These are phyloP conservation scores for Xanthia icteritia DNA, from an alignment of 2,888 invertebrate species.

Conservation along the genomic window DNA sequence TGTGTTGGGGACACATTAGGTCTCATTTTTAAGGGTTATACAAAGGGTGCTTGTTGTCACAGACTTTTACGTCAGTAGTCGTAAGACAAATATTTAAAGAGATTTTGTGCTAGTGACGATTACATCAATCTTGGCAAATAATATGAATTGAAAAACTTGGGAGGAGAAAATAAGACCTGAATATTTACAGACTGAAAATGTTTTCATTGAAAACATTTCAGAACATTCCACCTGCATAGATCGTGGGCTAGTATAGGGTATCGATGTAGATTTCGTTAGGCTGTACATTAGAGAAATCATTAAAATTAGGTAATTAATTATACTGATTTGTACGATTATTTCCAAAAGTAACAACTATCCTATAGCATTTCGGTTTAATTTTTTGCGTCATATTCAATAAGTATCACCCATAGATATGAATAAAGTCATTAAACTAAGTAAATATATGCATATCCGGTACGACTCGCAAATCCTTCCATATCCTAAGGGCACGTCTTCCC, in stretches of 20 bases:
- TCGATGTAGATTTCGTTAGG: no score
- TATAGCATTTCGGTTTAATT: no score
- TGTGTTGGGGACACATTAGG: conserved; percentile 10
- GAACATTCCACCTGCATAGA: no score
- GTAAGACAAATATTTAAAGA: background rate
- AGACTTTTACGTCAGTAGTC: background rate
- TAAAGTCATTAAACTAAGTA: no score
- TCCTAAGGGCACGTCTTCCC: no score
- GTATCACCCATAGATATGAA: no score
- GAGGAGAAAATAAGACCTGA: background rate
- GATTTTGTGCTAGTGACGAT: background rate
- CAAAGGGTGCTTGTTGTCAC: background rate
- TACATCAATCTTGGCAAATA: background rate
- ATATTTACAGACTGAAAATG: background rate
- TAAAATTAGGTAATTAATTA: background rate
- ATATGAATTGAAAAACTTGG: background rate
- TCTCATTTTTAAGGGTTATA: conserved; percentile 10
- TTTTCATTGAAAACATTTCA: background rate
- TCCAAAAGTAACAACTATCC: background rate
- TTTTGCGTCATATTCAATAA: no score
- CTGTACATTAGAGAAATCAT: background rate
- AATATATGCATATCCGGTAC: no score
- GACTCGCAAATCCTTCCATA: no score
- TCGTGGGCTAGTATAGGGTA: background rate
- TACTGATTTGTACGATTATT: background rate